A percentile compares a stretch with the other conserved stretches of the same genome.
Conservation (phyloP, 2,888 invertebrate genomes). For the Choristoneura rosaceana region DNA sequence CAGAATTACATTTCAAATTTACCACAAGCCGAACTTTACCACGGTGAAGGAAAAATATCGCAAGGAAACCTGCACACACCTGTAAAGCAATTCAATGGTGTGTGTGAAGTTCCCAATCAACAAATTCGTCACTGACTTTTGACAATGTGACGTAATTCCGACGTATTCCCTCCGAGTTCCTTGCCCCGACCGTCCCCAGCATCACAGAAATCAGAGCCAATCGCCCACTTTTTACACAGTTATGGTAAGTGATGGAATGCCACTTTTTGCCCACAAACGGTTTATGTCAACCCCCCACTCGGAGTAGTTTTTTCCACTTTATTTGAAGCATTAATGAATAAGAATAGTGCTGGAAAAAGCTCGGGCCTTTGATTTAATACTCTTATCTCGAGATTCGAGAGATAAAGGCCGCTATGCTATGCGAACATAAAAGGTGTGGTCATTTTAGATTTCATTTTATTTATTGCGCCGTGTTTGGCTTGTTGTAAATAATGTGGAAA, state of each 20-base stretch:
- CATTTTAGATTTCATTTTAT: constrained; percentile 47
- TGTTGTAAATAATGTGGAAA: constrained; percentile 18
- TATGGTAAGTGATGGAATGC: constrained; percentile 65
- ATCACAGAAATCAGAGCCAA: constrained; percentile 43
- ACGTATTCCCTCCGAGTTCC: constrained; percentile 12
- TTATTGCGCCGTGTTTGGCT: constrained; percentile 42
- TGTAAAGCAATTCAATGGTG: too few relatives aligned
- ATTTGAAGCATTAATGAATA: constrained; percentile 84
- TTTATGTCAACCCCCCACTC: constrained; percentile 82
- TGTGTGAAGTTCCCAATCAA: too few relatives aligned
- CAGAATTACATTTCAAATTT: too few relatives aligned
- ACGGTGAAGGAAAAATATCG: too few relatives aligned
- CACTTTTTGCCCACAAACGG: constrained; percentile 67
- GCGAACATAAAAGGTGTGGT: constrained; percentile 40
- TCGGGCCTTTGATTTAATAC: constrained; percentile 75
- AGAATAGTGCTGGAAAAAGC: constrained; percentile 76
- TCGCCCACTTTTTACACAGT: constrained; percentile 57
- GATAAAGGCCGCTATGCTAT: constrained; percentile 50
- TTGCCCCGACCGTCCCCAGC: constrained; percentile 29
- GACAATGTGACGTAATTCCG: background rate
- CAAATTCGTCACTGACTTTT: too few relatives aligned
- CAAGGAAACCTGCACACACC: too few relatives aligned
- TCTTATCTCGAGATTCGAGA: constrained; percentile 65
- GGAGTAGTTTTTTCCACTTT: constrained; percentile 72
- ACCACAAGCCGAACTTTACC: too few relatives aligned